Evolutionary conservation across 2,888 invertebrate species (phyloP).

Genomic region (Mycalesis mineus): DNA sequence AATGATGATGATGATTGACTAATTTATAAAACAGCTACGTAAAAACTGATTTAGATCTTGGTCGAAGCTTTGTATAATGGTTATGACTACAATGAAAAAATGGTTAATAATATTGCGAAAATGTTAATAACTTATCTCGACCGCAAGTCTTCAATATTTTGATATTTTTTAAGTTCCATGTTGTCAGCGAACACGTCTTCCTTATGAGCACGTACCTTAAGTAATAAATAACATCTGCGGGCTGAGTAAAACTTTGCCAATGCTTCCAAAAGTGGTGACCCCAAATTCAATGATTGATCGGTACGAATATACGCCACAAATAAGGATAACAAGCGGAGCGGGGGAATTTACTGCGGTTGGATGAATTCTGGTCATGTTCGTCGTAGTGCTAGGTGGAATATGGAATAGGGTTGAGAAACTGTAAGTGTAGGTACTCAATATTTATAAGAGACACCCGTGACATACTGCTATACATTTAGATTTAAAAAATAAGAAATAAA

Average conservation of each 20-base stretch:
- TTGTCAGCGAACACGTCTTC: not conserved
- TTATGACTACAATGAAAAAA: too few relatives aligned
- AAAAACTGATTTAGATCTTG: too few relatives aligned
- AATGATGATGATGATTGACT: too few relatives aligned
- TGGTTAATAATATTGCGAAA: too few relatives aligned
- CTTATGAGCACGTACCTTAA: not conserved
- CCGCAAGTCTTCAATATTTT: too few relatives aligned
- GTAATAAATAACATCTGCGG: slow-evolving; percentile 40
- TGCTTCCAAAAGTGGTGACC: slow-evolving; percentile 22
- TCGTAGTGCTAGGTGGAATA: not conserved
- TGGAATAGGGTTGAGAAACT: not conserved
- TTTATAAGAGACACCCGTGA: too few relatives aligned
- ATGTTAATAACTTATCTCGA: too few relatives aligned
- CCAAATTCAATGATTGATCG: slow-evolving; percentile 27
- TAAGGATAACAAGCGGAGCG: slow-evolving; percentile 6
- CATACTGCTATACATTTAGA: too few relatives aligned
- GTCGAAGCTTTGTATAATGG: not conserved
- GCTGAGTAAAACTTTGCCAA: slow-evolving; percentile 26
- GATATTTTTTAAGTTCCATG: too few relatives aligned
- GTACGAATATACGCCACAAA: slow-evolving; percentile 15
- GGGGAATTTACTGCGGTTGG: slow-evolving; percentile 7
- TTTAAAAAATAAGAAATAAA: too few relatives aligned
- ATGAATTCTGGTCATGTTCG: slow-evolving; percentile 5
- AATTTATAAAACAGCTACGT: too few relatives aligned
- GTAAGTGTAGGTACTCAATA: not conserved